Conservation (phyloP, 2,113 vertebrate species). For the Coracopsis vasa region DNA sequence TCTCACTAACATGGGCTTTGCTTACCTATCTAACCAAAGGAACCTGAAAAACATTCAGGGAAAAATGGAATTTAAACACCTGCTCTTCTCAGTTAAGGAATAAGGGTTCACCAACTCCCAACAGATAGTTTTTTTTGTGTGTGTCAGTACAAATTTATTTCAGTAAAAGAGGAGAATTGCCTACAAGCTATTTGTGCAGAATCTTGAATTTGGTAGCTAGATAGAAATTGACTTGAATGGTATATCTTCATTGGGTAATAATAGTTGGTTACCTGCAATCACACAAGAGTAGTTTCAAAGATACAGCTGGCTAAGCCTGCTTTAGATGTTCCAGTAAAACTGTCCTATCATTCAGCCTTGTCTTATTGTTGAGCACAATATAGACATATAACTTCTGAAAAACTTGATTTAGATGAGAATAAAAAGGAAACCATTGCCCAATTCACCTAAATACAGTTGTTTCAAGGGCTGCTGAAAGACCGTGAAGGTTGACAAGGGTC, state of each 20-base stretch:
- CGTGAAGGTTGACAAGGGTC: background rate
- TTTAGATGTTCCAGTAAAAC: background rate
- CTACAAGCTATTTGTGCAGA: slow-evolving; percentile 7
- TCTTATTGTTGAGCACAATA: background rate
- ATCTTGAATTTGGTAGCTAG: background rate
- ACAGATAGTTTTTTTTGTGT: slow-evolving; percentile 8
- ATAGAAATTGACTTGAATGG: background rate
- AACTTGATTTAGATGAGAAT: background rate
- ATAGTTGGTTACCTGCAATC: background rate
- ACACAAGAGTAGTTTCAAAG: background rate
- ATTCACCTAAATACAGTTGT: background rate
- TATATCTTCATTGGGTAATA: background rate
- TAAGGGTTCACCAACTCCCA: background rate
- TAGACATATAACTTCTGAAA: background rate
- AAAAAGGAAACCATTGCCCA: background rate
- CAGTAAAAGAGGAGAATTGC: background rate
- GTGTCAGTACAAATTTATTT: slow-evolving; percentile 33
- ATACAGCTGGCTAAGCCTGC: background rate
- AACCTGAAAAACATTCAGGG: background rate
- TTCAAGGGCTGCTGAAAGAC: background rate
- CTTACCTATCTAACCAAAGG: background rate
- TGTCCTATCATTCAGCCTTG: background rate
- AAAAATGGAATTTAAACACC: slow-evolving; percentile 12
- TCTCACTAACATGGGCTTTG: background rate
- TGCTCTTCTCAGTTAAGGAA: background rate